Base-by-base conservation (phyloP, 1,140 invertebrate genomes). In the Hesperophylax magnus region DNA sequence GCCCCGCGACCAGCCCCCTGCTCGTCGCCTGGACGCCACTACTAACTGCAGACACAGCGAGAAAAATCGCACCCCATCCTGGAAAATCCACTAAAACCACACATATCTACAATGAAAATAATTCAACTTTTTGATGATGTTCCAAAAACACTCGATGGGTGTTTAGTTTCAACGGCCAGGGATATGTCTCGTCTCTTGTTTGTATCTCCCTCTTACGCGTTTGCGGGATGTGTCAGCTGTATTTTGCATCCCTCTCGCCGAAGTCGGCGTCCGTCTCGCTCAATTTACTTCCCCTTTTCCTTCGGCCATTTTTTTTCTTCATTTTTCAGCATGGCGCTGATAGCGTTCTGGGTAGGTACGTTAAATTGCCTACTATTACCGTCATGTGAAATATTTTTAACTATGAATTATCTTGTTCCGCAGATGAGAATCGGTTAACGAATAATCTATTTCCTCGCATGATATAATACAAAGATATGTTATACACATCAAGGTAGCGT, bases 261-360 rank as follows among this genome's bases (percentile, higher is more conserved):
- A 22, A 39, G 67, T 60, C 47, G 63, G 54, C 56, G 52, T 74
- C 60, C 78, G 81, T 83, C 81, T 77, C 81, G 81, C 81, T 75
- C 81, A 77, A 77, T 80, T 83, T 82, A 77, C 81, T 80, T 82
- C 81, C 78, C 77, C 78, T 77, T 81, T 81, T 77, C 27, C 39
- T 58, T 67, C 39, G 61, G 72, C 72, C 72, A 71, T 80, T 76
- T 78, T 77, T 77, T 81, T 74, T 61, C 61, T 74, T 63, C 63
- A 65, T 77, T 71, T 78, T 58, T 81, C 76, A 72, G 61, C 81
- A 61, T 67, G 72, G 65, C 60, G 69, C 52, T 9, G 79, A 65
- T 60, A 80, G 58, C 71, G 24, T 34, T 69, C 0, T 79, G 71
- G 18, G 52, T 78, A 18, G 56, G 56, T 58, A 20, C n/a, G 9